Conservation (phyloP, 1,140 invertebrate genomes). For the Drosophila serrata region DNA sequence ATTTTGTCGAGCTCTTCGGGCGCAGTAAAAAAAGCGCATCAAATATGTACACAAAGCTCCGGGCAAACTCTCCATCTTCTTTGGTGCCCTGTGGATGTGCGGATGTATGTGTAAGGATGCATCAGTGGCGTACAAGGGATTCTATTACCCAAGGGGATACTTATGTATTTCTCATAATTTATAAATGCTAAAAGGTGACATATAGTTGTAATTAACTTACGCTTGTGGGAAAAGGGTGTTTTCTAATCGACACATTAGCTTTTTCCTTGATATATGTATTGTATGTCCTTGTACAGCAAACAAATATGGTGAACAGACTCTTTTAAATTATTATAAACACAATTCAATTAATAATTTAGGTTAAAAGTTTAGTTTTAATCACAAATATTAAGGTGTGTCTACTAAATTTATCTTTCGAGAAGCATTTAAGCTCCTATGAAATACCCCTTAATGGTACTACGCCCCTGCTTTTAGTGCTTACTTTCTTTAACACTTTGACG, state of each 20-base stretch:
- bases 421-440: neutral
- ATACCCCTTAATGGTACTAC: neutral
- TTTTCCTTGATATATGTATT: neutral
- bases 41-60: slow-evolving; percentile 57
- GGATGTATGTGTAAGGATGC: slow-evolving; percentile 4
- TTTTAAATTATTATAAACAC: neutral
- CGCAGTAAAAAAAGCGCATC: slow-evolving; percentile 53
- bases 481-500: slow-evolving; percentile 68
- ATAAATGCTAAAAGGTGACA: neutral
- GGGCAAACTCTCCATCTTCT: slow-evolving; percentile 32
- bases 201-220: neutral
- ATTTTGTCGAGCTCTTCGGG: slow-evolving; percentile 49
- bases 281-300: neutral
- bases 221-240: neutral
- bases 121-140: neutral
- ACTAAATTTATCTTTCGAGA: neutral
- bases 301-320: neutral
- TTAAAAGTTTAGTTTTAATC: neutral
- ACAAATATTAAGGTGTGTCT: neutral
- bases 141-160: neutral
- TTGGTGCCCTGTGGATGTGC: neutral
- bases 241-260: neutral
- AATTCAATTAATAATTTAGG: neutral
- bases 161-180: slow-evolving; percentile 2
- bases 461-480: slow-evolving; percentile 25